A percentile compares a stretch with the other conserved stretches of the same genome.
Evolutionary conservation across 2,113 vertebrate genomes (phyloP).

Genomic region (Pontoporia blainvillei): DNA sequence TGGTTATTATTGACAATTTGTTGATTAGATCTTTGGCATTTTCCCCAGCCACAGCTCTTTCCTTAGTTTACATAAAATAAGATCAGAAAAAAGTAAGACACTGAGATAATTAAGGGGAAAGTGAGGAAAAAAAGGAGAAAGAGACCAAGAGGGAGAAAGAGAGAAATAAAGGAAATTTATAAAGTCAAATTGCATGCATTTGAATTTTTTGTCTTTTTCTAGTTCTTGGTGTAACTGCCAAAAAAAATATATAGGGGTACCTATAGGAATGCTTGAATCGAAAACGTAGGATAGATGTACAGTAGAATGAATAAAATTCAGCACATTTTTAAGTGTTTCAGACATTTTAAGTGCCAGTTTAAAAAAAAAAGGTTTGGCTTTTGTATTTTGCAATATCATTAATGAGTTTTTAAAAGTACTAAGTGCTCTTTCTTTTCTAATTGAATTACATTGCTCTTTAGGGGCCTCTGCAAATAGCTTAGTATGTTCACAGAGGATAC

Average conservation of each 20-base stretch:
- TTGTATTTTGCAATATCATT: background rate
- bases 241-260: slow-evolving; percentile 26
- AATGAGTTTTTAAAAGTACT: background rate
- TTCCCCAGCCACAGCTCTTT: background rate
- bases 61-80: background rate
- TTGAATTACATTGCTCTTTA: background rate
- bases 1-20: slow-evolving; percentile 23
- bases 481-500: background rate
- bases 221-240: background rate
- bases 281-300: background rate
- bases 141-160: background rate
- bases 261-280: background rate
- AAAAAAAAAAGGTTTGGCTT: background rate
- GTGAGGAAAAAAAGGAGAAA: background rate
- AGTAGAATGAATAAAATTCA: background rate
- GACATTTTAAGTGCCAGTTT: background rate
- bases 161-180: background rate
- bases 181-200: background rate
- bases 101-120: background rate
- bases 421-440: background rate
- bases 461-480: background rate
- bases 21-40: slow-evolving; percentile 43
- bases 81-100: background rate
- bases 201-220: background rate
- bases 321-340: background rate